phyloP scores from a whole-genome alignment of 2,888 invertebrate species.

The Oscheius sp. region DNA sequence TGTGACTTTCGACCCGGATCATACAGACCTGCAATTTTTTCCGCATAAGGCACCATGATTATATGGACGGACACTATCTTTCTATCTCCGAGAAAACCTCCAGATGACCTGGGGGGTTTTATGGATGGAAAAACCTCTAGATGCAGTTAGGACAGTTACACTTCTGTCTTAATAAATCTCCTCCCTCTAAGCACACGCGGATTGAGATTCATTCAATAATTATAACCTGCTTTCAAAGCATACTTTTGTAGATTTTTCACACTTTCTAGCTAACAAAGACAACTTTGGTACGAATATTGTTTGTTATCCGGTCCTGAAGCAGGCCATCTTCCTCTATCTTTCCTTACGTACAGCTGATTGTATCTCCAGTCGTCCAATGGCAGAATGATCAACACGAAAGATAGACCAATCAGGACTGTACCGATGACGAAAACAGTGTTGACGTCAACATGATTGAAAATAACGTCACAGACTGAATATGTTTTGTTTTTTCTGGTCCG shows the following conservation, averaged over 20 bases:
- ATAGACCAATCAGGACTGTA: constrained; percentile 51
- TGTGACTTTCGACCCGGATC: no score
- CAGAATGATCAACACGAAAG: constrained; percentile 58
- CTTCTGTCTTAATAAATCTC: no score
- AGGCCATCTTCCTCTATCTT: background rate
- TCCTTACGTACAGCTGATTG: constrained; percentile 8
- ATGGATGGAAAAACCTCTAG: no score
- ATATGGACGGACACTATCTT: no score
- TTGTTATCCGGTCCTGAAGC: no score
- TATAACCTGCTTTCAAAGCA: constrained; percentile 13
- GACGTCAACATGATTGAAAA: constrained; percentile 47
- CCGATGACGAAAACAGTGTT: constrained; percentile 50
- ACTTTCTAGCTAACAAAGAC: background rate
- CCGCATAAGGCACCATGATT: no score
- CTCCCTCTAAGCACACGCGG: no score
- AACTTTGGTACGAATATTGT: background rate
- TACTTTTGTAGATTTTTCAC: background rate
- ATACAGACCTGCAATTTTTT: no score
- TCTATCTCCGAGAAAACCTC: no score
- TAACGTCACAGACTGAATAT: constrained; percentile 57
- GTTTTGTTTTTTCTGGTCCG: background rate
- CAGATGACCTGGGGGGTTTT: no score
- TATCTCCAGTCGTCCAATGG: constrained; percentile 38
- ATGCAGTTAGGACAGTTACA: no score
- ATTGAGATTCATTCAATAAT: no score